Evolutionary conservation across 2,797 vertebrate species (phyloP), one percentile per base, ranked within the genome.

Genomic region (Onychomys arenicola): DNA sequence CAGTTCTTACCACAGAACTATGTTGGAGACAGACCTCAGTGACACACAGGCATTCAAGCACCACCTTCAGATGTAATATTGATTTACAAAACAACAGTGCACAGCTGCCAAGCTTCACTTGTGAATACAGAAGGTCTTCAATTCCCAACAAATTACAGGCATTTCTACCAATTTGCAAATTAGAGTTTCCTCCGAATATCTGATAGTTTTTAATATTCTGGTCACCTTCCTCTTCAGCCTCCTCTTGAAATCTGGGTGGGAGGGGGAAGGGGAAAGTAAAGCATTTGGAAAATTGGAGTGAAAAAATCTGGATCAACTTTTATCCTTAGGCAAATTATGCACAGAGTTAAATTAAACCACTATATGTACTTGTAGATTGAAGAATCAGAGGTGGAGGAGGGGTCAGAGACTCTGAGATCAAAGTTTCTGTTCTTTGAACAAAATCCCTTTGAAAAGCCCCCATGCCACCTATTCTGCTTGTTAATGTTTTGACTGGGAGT

Each of bases 321-420:
- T 98, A 98, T 99, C 98, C 98, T 98, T 98, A 98, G 98, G 98
- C 98, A 98, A 98, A 98, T 99, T 98, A 98, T 98, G 98, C 98
- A 97, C 98, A 88, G 98, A 98, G 97, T 98, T 97, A 98, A 98
- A 99, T 99, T 98, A 98, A 98, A 98, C 98, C 96, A 98, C 98
- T 98, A 95, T 98, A 98, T 97, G 97, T 98, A 98, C 98, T 98
- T 98, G 98, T 96, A 98, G 98, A 98, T 97, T 98, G 98, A 98
- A 98, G 98, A 98, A 98, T 98, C 98, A 97, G 98, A 98, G 98
- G 98, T 98, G 98, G 98, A 98, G 98, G 98, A 98, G 98, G 98
- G 98, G 98, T 99, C 98, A 98, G 98, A 98, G 98, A 98, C 98
- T 98, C 97, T 57, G 97, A 98, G 98, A 98, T 98, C 98, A 98